A percentile compares a stretch with the other conserved stretches of the same genome.
Conservation (phyloP, 2,797 vertebrate genomes). For the Halcyon chelicuti region DNA sequence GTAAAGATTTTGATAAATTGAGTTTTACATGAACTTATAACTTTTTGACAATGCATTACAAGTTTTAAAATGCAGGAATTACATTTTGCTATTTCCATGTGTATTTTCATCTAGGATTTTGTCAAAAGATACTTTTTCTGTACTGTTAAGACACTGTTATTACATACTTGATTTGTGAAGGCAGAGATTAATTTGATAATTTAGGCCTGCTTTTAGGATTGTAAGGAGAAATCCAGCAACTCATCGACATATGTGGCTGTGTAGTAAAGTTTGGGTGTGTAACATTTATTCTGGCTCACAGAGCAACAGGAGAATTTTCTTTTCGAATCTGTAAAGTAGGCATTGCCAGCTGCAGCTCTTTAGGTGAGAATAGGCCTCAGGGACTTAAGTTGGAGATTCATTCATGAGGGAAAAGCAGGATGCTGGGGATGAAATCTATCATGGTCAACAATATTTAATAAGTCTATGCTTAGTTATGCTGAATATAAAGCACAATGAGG, state of each 20-base stretch:
- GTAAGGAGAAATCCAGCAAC: not conserved
- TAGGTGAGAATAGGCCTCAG: not conserved
- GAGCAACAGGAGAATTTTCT: not conserved
- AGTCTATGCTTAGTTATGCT: not conserved
- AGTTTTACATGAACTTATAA: not conserved
- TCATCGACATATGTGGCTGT: not conserved
- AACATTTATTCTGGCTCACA: not conserved
- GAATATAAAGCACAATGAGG: not conserved
- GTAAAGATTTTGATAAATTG: not conserved
- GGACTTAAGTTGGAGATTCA: not conserved
- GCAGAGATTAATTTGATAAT: not conserved
- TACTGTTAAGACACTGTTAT: not conserved
- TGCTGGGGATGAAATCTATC: not conserved
- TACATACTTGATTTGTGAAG: not conserved
- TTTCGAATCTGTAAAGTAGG: not conserved
- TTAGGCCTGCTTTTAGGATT: not conserved
- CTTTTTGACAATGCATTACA: not conserved
- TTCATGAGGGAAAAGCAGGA: not conserved
- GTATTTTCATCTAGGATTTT: not conserved
- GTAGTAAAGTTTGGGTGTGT: not conserved
- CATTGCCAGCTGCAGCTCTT: not conserved
- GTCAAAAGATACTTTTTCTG: not conserved
- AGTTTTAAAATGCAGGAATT: not conserved
- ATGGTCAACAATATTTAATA: not conserved
- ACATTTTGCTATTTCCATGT: not conserved